phyloP scores from a whole-genome alignment of 2,113 vertebrate species.

The Nothobranchius furzeri region DNA sequence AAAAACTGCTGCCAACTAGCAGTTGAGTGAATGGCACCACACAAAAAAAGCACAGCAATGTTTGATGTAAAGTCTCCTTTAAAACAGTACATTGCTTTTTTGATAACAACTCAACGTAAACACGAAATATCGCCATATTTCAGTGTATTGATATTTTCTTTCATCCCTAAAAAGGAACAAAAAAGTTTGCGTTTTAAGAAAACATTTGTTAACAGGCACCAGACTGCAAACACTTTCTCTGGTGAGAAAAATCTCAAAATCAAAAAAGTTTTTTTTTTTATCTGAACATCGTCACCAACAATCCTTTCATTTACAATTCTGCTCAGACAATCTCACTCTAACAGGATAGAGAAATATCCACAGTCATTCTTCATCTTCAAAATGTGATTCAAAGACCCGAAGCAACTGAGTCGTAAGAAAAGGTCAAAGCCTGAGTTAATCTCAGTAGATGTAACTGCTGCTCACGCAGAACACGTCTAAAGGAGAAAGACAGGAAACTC shows the following conservation, averaged over 20 bases:
- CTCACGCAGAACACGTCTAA: slow-evolving; percentile 27
- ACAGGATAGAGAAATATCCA: slow-evolving; percentile 9
- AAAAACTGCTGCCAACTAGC: too few species aligned
- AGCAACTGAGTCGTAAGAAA: slow-evolving; percentile 19
- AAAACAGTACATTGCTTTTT: too few species aligned
- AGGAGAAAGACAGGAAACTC: slow-evolving; percentile 27
- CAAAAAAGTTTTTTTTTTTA: slow-evolving; percentile 24
- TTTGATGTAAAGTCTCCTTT: too few species aligned
- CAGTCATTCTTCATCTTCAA: slow-evolving; percentile 12
- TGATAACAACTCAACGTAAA: too few species aligned
- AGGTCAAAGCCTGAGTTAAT: slow-evolving; percentile 29
- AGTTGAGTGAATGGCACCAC: too few species aligned
- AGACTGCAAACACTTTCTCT: slow-evolving; percentile 36
- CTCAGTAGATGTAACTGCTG: slow-evolving; percentile 20
- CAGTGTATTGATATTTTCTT: too few species aligned
- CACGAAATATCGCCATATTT: too few species aligned
- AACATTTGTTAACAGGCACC: not conserved
- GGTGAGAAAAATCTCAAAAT: slow-evolving; percentile 46
- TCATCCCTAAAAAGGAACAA: too few species aligned
- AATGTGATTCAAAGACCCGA: slow-evolving; percentile 4
- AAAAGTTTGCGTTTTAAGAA: too few species aligned
- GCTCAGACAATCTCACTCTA: slow-evolving; percentile 24
- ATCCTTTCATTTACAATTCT: slow-evolving; percentile 47
- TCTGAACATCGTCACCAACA: slow-evolving; percentile 27
- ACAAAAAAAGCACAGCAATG: too few species aligned